Evolutionary conservation across 23 tunicate genomes (phyloP).

Genomic region (Ascidia mentula): DNA sequence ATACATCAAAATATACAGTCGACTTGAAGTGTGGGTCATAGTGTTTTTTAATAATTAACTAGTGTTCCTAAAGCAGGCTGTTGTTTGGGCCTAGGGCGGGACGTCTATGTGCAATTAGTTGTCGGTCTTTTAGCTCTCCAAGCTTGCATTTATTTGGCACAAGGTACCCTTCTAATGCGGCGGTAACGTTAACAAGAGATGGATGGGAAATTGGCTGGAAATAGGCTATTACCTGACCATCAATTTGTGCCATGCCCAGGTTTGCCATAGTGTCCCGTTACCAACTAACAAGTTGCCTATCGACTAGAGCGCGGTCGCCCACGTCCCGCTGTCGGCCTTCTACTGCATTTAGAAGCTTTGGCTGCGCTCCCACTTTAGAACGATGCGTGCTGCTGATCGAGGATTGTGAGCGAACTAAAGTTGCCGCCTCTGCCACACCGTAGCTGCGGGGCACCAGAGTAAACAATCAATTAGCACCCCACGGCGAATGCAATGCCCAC

Average conservation of each 20-base stretch:
- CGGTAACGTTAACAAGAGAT: too few relatives aligned
- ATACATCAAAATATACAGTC: too few relatives aligned
- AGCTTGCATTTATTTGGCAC: too few relatives aligned
- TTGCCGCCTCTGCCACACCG: slow-evolving; percentile 13
- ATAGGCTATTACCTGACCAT: background rate
- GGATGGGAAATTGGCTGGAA: slow-evolving; percentile 5
- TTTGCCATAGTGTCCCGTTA: background rate
- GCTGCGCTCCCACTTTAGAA: background rate
- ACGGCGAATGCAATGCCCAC: background rate
- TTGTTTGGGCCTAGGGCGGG: too few relatives aligned
- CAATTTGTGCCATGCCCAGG: background rate
- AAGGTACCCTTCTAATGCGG: too few relatives aligned
- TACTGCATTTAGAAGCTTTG: slow-evolving; percentile 1
- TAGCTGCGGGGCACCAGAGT: slow-evolving; percentile 8
- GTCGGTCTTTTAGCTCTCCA: too few relatives aligned
- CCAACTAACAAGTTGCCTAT: slow-evolving; percentile 1
- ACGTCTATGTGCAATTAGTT: too few relatives aligned
- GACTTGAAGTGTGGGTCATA: too few relatives aligned
- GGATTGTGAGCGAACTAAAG: background rate
- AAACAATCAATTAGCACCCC: slow-evolving; percentile 5
- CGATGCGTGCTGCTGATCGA: background rate
- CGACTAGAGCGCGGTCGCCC: background rate
- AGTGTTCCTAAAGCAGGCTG: too few relatives aligned
- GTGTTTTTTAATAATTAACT: too few relatives aligned
- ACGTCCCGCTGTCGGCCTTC: background rate